Conservation (phyloP, 2,113 vertebrate species). For the Hoplias malabaricus region DNA sequence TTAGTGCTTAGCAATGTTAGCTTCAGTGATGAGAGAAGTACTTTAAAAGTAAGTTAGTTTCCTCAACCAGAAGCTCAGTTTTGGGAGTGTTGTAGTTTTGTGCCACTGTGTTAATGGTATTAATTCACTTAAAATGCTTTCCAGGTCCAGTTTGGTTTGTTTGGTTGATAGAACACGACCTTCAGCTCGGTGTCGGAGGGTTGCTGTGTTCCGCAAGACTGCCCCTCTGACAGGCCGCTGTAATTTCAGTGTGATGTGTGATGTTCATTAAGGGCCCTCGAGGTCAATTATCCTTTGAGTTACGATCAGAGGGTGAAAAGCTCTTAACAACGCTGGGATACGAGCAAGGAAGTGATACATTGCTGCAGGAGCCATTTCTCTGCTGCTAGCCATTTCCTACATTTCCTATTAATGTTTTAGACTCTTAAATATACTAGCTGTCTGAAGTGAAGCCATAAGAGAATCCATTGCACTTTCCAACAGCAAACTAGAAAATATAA, state of each 20-base stretch:
- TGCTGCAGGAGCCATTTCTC: constrained; percentile 28
- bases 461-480: too few relatives aligned
- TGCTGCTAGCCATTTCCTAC: constrained; percentile 32
- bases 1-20: constrained; percentile 25
- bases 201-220: constrained; percentile 8
- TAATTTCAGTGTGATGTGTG: constrained; percentile 42
- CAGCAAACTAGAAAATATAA: too few relatives aligned
- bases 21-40: background rate
- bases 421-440: background rate
- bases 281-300: constrained; percentile 50
- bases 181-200: constrained; percentile 32
- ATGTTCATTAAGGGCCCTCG: constrained; percentile 44
- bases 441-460: too few relatives aligned
- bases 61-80: background rate
- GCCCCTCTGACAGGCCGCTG: constrained; percentile 18
- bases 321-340: constrained; percentile 40
- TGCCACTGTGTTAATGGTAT: background rate
- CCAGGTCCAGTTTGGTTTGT: constrained; percentile 5
- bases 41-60: background rate
- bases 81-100: background rate
- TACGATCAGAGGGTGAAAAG: constrained; percentile 38
- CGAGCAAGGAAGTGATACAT: constrained; percentile 29
- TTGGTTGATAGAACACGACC: constrained; percentile 33
- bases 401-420: constrained; percentile 42
- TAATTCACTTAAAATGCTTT: constrained; percentile 11